Evolutionary conservation across 2,888 invertebrate species (phyloP), one percentile per base, ranked within the genome.

Genomic region (Venusia cambrica): DNA sequence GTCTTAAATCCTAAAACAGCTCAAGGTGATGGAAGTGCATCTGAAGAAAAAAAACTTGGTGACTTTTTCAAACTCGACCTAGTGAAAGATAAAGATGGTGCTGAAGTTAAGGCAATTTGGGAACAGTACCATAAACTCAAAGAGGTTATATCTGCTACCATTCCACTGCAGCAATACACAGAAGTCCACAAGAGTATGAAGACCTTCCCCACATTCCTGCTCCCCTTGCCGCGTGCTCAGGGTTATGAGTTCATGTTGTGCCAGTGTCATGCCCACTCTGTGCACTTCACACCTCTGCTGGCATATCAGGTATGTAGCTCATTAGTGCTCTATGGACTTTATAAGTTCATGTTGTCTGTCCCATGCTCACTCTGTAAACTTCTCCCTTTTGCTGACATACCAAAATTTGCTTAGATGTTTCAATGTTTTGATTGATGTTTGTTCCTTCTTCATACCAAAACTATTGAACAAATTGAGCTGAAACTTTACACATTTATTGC

Each of bases 171-270:
- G 2, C 83, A 90, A 5, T 95, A 89, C 61, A 77, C 89, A 1
- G 83, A 72, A 32, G 83, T 95, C 39, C 84, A 88, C 45, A 63
- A 83, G 13, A 88, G 88, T 14, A 90, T 92, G 44, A 81, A 85
- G 44, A 64, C 88, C 34, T 90, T 89, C 69, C 91, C 93, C 0
- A 90, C 92, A 12, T 97, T 97, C 70, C 56, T 97, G 36, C 89
- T 96, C 45, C 94, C 96, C 0, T 66, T 97, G 45, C 96, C 96
- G 0, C 88, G 95, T 28, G 90, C 91, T 8, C 91, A 94, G 55
- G 96, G 96, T 5, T 97, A 94, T 62, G 96, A 97, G 73, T 96
- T 96, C 68, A 90, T 96, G 31, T 87, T 96, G 85, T 85, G 91
- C 29, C 96, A 96, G 67, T 93, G 91, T 67, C 79, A 89, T 18